These are phyloP conservation scores for Hololepta plana DNA, from an alignment of 2,888 invertebrate species.

Conservation along the genomic window DNA sequence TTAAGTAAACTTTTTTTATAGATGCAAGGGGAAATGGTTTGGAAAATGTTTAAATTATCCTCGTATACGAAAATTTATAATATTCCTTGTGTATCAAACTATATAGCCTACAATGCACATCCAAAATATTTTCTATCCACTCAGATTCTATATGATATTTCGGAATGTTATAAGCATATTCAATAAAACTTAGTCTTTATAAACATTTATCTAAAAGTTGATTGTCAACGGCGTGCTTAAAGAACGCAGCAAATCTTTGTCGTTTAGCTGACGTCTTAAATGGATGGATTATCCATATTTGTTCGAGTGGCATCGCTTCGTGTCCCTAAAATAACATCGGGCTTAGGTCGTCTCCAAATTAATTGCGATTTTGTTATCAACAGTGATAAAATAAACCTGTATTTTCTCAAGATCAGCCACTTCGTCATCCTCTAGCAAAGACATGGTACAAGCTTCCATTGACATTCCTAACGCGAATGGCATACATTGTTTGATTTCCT, in stretches of 20 bases:
- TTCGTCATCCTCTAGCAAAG: conserved; percentile 36
- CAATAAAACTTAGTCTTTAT: too few species aligned
- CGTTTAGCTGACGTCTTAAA: conserved; percentile 40
- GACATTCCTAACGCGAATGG: conserved; percentile 38
- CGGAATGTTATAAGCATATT: too few species aligned
- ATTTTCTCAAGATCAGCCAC: conserved; percentile 35
- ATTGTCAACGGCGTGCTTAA: conserved; percentile 42
- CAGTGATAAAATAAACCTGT: conserved; percentile 21
- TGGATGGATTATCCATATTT: conserved; percentile 42
- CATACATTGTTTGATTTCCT: conserved; percentile 36
- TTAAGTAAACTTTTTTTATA: too few species aligned
- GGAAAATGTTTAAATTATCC: too few species aligned
- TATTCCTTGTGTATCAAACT: too few species aligned
- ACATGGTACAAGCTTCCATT: conserved; percentile 39
- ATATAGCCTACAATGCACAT: too few species aligned
- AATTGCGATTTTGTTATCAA: conserved; percentile 4
- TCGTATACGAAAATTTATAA: too few species aligned
- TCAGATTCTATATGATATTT: too few species aligned
- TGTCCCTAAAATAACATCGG: conserved; percentile 27
- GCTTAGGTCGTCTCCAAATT: too few species aligned
- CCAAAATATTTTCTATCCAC: too few species aligned
- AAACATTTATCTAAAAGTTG: too few species aligned
- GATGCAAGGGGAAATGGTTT: too few species aligned
- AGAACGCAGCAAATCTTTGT: conserved; percentile 39
- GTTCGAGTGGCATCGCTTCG: conserved; percentile 35